These are phyloP conservation scores for Drosophila navojoa DNA, from an alignment of 1,140 invertebrate genomes.

Conservation along the genomic window DNA sequence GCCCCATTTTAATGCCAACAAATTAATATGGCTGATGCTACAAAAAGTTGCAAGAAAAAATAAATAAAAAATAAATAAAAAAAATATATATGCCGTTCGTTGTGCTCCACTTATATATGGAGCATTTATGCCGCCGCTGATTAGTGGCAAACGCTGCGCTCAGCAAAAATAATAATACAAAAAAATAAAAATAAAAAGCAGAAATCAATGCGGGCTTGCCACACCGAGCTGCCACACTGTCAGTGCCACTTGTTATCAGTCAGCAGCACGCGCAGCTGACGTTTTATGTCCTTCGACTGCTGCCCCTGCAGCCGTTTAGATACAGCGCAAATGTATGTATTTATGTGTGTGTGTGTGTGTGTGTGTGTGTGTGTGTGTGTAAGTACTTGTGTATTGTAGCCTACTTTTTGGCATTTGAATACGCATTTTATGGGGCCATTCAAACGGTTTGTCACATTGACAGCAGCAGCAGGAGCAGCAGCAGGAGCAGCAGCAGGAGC, in stretches of 20 bases:
- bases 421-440: constrained; percentile 36
- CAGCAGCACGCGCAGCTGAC: constrained; percentile 26
- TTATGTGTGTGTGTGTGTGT: neutral
- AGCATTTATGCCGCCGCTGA: constrained; percentile 46
- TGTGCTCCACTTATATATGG: constrained; percentile 12
- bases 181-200: neutral
- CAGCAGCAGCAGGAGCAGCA: neutral
- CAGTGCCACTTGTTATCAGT: constrained; percentile 39
- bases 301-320: constrained; percentile 3
- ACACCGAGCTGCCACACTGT: neutral
- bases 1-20: constrained; percentile 43
- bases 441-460: constrained; percentile 33
- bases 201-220: constrained; percentile 28
- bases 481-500: too few species aligned
- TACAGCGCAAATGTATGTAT: neutral
- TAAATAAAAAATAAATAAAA: too few species aligned
- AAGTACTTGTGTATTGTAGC: constrained; percentile 7
- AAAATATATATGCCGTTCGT: too few species aligned
- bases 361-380: too few species aligned
- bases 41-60: neutral
- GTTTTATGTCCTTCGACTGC: neutral
- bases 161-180: constrained; percentile 16
- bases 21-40: constrained; percentile 52
- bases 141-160: constrained; percentile 35
- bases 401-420: constrained; percentile 40